Evolutionary conservation across 92 coral and sea anemone species (phyloP).

Genomic region (Porites evermanni): DNA sequence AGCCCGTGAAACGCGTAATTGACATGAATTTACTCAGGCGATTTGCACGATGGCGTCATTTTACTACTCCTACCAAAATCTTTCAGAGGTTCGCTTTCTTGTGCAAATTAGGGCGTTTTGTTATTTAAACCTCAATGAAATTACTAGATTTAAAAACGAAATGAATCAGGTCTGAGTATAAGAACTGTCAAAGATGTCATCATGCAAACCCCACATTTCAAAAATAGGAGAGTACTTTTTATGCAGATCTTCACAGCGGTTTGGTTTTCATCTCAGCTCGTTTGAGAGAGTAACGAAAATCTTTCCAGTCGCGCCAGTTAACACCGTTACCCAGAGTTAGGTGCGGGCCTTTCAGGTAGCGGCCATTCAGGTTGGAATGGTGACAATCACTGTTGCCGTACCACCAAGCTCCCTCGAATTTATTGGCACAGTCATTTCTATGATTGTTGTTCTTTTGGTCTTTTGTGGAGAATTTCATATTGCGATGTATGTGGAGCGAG

Average conservation of each 20-base stretch:
- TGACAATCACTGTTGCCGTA: not conserved
- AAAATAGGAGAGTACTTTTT: no score
- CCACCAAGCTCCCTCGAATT: constrained; percentile 5
- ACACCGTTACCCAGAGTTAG: not conserved
- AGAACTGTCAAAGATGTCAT: no score
- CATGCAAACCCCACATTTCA: no score
- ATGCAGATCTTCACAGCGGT: not conserved
- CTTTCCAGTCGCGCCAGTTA: not conserved
- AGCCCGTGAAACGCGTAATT: no score
- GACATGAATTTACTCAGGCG: no score
- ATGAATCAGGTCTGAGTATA: no score
- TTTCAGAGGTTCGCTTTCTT: no score
- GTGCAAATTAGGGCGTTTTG: no score
- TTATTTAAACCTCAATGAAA: no score
- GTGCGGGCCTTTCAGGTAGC: not conserved
- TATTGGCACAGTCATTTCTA: not conserved
- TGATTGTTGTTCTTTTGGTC: not conserved
- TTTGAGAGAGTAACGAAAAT: not conserved
- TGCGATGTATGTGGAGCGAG: not conserved
- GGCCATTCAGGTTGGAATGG: not conserved
- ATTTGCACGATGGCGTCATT: no score
- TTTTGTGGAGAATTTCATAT: not conserved
- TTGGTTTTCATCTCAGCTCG: not conserved
- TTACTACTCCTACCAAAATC: no score
- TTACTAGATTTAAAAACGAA: no score